Conservation (phyloP, 2,888 invertebrate genomes). For the Trisateles emortualis region DNA sequence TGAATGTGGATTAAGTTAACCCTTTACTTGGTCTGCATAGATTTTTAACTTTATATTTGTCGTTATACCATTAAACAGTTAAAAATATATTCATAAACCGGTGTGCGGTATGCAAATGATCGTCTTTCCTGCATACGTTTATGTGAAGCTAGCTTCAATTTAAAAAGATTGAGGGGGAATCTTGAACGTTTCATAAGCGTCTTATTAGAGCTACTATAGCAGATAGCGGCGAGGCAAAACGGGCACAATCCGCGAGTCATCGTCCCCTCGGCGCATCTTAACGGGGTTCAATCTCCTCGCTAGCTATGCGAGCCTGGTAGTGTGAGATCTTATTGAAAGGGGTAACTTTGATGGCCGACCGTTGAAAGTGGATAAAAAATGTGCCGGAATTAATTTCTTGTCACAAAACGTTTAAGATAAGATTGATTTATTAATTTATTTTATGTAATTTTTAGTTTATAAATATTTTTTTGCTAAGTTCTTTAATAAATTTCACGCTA, state of each 20-base stretch:
- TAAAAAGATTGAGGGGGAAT: not conserved
- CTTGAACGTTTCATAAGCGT: slow-evolving; percentile 15
- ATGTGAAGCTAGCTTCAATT: not conserved
- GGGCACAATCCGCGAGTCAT: slow-evolving; percentile 49
- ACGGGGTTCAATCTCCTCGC: slow-evolving; percentile 52
- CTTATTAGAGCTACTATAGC: slow-evolving; percentile 28
- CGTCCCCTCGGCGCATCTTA: slow-evolving; percentile 51
- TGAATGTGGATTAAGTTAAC: slow-evolving; percentile 67
- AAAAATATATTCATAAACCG: not conserved
- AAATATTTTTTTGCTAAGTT: not conserved
- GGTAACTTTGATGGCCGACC: slow-evolving; percentile 45
- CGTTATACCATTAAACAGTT: not conserved
- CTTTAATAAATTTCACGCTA: too few relatives aligned
- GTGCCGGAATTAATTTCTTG: slow-evolving; percentile 1
- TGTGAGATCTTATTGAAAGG: slow-evolving; percentile 55
- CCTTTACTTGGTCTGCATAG: slow-evolving; percentile 48
- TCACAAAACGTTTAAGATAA: not conserved
- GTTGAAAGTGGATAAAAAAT: slow-evolving; percentile 29
- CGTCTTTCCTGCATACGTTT: not conserved
- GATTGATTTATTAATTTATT: not conserved
- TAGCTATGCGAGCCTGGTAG: slow-evolving; percentile 59
- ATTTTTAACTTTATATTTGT: not conserved
- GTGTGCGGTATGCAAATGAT: not conserved
- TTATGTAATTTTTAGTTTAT: not conserved
- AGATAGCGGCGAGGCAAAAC: slow-evolving; percentile 35